A percentile compares a stretch with the other conserved stretches of the same genome.
Evolutionary conservation across 2,113 vertebrate genomes (phyloP).

Genomic region (Tachycineta bicolor): DNA sequence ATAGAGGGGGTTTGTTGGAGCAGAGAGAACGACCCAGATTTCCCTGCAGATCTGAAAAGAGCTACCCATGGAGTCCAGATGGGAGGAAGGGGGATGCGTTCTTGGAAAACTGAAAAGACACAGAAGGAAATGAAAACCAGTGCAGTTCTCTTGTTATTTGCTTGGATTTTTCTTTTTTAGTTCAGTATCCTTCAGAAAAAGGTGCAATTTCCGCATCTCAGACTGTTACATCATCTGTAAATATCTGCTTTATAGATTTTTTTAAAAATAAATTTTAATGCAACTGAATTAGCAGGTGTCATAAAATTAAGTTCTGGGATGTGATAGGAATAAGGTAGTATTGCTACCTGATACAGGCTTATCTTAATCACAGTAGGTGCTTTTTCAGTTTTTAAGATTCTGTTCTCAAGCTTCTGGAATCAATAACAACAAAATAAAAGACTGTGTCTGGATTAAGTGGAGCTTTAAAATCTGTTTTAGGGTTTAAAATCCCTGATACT

Average conservation of each 20-base stretch:
- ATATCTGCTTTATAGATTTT: neutral
- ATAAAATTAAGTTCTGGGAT: neutral
- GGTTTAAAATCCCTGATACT: neutral
- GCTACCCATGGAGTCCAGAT: neutral
- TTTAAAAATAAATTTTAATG: neutral
- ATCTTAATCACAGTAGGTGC: neutral
- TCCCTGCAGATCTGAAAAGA: neutral
- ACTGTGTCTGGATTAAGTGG: neutral
- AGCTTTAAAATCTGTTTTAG: neutral
- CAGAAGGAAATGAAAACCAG: neutral
- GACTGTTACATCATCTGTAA: neutral
- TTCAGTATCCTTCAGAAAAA: neutral
- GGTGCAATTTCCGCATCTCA: neutral
- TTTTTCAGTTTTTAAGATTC: neutral
- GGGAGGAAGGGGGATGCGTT: neutral
- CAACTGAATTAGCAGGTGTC: neutral
- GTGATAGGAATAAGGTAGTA: neutral
- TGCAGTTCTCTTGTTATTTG: neutral
- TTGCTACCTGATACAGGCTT: neutral
- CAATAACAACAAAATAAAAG: neutral
- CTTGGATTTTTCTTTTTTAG: neutral
- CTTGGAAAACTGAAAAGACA: neutral
- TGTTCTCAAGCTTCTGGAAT: neutral
- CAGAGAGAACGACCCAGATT: neutral
- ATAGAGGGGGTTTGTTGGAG: neutral